phyloP scores from a whole-genome alignment of 1,140 invertebrate genomes.

The Tachypleus tridentatus region DNA sequence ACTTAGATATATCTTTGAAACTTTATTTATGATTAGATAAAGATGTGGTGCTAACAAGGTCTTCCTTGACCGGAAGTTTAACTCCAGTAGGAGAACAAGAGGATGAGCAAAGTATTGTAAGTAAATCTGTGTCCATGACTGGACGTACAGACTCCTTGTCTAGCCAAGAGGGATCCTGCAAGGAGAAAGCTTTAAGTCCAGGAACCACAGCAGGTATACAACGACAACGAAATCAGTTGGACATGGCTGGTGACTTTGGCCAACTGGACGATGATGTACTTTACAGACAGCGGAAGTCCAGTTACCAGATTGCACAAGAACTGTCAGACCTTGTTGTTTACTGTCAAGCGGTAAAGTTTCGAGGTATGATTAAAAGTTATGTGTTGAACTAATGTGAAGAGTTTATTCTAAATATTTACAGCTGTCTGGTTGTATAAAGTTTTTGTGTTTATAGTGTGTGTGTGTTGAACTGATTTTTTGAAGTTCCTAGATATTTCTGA shows the following conservation, averaged over 20 bases:
- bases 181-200: constrained; percentile 14
- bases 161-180: constrained; percentile 41
- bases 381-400: no score
- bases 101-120: constrained; percentile 16
- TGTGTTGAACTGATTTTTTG: no score
- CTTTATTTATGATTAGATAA: no score
- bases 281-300: constrained; percentile 50
- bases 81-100: constrained; percentile 9
- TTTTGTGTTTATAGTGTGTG: no score
- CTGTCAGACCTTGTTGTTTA: constrained; percentile 89
- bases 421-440: no score
- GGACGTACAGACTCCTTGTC: constrained; percentile 44
- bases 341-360: constrained; percentile 84
- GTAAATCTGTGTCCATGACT: constrained; percentile 19
- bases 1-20: no score
- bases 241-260: constrained; percentile 13
- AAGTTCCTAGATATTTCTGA: no score
- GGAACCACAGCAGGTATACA: constrained; percentile 1
- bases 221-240: constrained; percentile 10
- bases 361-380: constrained; percentile 37
- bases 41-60: no score
- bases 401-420: no score
- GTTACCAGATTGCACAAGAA: constrained; percentile 82
- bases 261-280: constrained; percentile 23
- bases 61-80: no score